A percentile compares a stretch with the other conserved stretches of the same genome.
Evolutionary conservation across 2,888 invertebrate species (phyloP).

Genomic region (Philereme transversata): DNA sequence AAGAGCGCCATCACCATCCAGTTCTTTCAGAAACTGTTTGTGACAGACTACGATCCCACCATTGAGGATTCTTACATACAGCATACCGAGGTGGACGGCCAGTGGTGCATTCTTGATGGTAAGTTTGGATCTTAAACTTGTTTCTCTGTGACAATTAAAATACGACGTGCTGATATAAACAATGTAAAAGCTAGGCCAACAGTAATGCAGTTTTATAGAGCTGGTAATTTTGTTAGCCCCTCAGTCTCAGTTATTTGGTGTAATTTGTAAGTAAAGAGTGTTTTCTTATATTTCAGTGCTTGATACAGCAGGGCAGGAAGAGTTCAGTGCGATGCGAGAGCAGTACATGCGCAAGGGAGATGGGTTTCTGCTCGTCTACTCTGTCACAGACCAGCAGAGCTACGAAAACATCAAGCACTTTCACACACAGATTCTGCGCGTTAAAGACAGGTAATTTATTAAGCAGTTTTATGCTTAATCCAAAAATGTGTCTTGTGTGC

Average conservation of each 20-base stretch:
- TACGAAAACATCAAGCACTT: slow-evolving; percentile 95
- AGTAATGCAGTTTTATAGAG: too few relatives aligned
- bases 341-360: slow-evolving; percentile 97
- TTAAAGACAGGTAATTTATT: slow-evolving; percentile 86
- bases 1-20: slow-evolving; percentile 98
- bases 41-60: slow-evolving; percentile 97
- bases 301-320: slow-evolving; percentile 97
- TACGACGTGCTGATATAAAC: too few relatives aligned
- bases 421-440: slow-evolving; percentile 94
- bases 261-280: too few relatives aligned
- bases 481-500: too few relatives aligned
- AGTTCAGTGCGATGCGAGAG: slow-evolving; percentile 97
- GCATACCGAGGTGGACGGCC: slow-evolving; percentile 96
- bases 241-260: too few relatives aligned
- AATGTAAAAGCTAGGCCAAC: too few relatives aligned
- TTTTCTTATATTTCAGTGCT: slow-evolving; percentile 86
- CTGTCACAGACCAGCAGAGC: slow-evolving; percentile 95
- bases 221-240: too few relatives aligned
- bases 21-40: slow-evolving; percentile 97
- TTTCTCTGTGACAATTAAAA: too few relatives aligned
- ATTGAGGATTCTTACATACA: slow-evolving; percentile 98
- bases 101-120: slow-evolving; percentile 96
- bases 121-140: slow-evolving; percentile 20
- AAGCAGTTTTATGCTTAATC: too few relatives aligned
- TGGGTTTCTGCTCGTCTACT: slow-evolving; percentile 96